Conservation (phyloP, 2,797 vertebrate species). For the Manis javanica region DNA sequence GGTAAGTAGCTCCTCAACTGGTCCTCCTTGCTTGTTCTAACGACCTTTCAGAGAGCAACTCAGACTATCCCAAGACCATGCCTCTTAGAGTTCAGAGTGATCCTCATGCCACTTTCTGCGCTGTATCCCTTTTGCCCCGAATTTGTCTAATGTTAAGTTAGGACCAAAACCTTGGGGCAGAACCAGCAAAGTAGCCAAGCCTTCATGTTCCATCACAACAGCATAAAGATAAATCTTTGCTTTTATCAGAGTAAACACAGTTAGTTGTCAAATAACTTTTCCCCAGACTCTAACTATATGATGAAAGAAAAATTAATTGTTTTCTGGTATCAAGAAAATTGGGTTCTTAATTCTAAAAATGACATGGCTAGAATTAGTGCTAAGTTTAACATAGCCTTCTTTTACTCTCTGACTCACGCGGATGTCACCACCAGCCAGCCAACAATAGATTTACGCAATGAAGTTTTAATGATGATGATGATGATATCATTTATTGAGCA, state of each 20-base stretch:
- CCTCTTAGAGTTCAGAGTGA: not conserved
- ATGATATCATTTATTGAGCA: slow-evolving; percentile 46
- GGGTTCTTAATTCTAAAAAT: slow-evolving; percentile 26
- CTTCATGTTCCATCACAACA: not conserved
- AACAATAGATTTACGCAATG: slow-evolving; percentile 42
- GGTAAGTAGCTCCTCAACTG: not conserved
- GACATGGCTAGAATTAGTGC: not conserved
- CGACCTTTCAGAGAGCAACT: not conserved
- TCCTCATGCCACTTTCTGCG: not conserved
- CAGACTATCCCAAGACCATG: not conserved
- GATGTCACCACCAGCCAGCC: not conserved
- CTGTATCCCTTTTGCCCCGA: not conserved
- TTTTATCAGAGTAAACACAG: not conserved
- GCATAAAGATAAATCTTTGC: not conserved
- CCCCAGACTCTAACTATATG: not conserved
- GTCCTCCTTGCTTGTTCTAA: not conserved
- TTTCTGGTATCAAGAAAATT: slow-evolving; percentile 29
- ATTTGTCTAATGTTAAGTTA: not conserved
- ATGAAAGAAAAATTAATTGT: slow-evolving; percentile 35
- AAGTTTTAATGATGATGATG: not conserved
- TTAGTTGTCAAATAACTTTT: not conserved
- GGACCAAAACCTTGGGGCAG: not conserved
- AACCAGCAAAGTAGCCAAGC: not conserved
- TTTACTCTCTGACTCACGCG: not conserved
- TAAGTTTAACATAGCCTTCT: not conserved